Evolutionary conservation across 2,888 invertebrate genomes (phyloP).

Genomic region (Papilio elwesi): DNA sequence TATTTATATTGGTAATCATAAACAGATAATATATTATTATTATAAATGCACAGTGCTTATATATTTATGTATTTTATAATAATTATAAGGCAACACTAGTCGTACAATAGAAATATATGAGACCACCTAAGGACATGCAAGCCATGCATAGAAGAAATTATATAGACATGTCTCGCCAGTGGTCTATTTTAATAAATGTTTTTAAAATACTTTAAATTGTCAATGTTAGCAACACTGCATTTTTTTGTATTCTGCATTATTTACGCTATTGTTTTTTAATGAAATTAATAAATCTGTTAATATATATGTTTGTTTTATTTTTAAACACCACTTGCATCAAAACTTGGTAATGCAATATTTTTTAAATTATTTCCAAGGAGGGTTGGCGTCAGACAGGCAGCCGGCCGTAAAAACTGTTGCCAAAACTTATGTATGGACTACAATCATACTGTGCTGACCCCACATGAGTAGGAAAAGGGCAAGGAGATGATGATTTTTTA

Average conservation of each 20-base stretch:
- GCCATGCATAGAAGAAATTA: no score
- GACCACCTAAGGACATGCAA: no score
- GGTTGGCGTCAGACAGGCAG: no score
- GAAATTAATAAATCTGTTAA: constrained; percentile 15
- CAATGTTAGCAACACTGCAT: constrained; percentile 19
- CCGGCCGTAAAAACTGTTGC: no score
- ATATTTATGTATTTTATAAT: not conserved
- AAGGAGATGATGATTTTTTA: no score
- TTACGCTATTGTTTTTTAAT: constrained; percentile 21
- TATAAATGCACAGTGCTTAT: not conserved
- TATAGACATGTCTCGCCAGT: not conserved
- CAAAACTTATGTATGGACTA: no score
- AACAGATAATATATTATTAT: not conserved
- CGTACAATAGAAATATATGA: not conserved
- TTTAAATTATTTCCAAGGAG: no score
- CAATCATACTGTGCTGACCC: no score
- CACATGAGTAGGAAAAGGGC: no score
- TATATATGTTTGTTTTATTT: not conserved
- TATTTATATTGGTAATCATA: not conserved
- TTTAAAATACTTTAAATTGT: not conserved
- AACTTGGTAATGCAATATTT: no score
- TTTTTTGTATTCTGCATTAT: constrained; percentile 13
- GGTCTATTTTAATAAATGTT: constrained; percentile 1
- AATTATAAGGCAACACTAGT: not conserved
- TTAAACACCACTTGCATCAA: not conserved